Evolutionary conservation across 2,797 vertebrate genomes (phyloP).

Genomic region (Nannoperca australis): DNA sequence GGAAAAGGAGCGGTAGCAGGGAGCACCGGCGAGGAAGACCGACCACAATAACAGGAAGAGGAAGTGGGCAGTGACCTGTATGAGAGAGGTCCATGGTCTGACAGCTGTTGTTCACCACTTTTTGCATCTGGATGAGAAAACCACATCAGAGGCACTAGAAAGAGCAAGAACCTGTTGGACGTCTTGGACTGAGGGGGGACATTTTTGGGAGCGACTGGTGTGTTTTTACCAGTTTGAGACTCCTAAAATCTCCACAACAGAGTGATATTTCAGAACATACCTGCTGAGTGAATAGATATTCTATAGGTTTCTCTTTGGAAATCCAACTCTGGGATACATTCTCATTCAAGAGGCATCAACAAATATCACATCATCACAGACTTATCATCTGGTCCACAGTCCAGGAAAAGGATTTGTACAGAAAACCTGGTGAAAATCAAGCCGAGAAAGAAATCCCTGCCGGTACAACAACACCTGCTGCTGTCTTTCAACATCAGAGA

Average conservation of each 20-base stretch:
- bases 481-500: slow-evolving; percentile 26
- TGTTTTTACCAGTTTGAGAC: slow-evolving; percentile 6
- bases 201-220: slow-evolving; percentile 12
- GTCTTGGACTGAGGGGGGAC: slow-evolving; percentile 12
- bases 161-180: slow-evolving; percentile 65
- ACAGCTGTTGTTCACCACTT: slow-evolving; percentile 63
- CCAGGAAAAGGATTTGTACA: slow-evolving; percentile 37
- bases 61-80: slow-evolving; percentile 80
- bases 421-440: slow-evolving; percentile 17
- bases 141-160: slow-evolving; percentile 52
- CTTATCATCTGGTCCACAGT: slow-evolving; percentile 15
- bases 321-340: slow-evolving; percentile 29
- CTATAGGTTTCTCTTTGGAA: neutral
- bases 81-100: slow-evolving; percentile 33
- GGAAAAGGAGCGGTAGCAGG: slow-evolving; percentile 68
- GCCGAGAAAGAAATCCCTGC: slow-evolving; percentile 20
- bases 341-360: slow-evolving; percentile 21
- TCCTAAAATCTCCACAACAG: neutral
- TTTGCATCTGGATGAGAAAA: slow-evolving; percentile 48
- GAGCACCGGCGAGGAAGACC: slow-evolving; percentile 50
- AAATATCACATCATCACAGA: slow-evolving; percentile 21
- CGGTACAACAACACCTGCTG: slow-evolving; percentile 57
- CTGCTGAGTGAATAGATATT: neutral
- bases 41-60: slow-evolving; percentile 86
- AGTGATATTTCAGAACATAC: neutral